phyloP scores from a whole-genome alignment of 2,888 invertebrate genomes.

The Timema cristinae region DNA sequence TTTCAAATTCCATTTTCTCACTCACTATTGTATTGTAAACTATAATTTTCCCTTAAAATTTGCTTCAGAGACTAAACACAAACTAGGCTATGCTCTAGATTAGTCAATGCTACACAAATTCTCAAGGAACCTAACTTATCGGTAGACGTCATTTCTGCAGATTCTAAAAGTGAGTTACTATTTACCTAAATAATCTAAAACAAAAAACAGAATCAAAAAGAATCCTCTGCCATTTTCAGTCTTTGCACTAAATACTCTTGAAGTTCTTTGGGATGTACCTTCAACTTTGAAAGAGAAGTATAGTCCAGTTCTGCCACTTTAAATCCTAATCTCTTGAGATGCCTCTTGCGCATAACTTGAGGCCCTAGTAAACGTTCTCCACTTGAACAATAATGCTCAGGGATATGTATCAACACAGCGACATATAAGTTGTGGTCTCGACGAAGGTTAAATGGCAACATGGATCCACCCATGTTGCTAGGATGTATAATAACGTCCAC shows the following conservation, averaged over 20 bases:
- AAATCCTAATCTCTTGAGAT: slow-evolving; percentile 59
- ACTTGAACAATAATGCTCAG: slow-evolving; percentile 61
- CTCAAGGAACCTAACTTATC: no score
- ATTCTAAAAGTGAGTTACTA: neutral
- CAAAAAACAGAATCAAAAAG: slow-evolving; percentile 25
- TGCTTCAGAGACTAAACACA: no score
- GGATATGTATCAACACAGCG: slow-evolving; percentile 59
- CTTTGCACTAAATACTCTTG: slow-evolving; percentile 51
- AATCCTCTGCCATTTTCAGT: slow-evolving; percentile 44
- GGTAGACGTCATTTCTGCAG: no score
- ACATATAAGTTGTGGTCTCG: slow-evolving; percentile 48
- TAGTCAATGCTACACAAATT: no score
- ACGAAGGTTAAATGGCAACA: slow-evolving; percentile 49
- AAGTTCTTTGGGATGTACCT: slow-evolving; percentile 49
- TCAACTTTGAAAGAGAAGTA: slow-evolving; percentile 49
- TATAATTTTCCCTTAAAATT: no score
- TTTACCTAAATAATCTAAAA: neutral
- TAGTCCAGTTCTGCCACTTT: slow-evolving; percentile 58
- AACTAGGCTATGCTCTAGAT: no score
- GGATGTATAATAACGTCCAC: slow-evolving; percentile 59
- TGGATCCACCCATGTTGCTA: slow-evolving; percentile 39
- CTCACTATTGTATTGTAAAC: no score
- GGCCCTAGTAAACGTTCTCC: slow-evolving; percentile 56
- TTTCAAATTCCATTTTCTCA: no score
- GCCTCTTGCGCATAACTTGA: slow-evolving; percentile 59